Conservation (phyloP, 37 sponge, comb jelly and placozoan genomes). For the Theonella swinhoei region DNA sequence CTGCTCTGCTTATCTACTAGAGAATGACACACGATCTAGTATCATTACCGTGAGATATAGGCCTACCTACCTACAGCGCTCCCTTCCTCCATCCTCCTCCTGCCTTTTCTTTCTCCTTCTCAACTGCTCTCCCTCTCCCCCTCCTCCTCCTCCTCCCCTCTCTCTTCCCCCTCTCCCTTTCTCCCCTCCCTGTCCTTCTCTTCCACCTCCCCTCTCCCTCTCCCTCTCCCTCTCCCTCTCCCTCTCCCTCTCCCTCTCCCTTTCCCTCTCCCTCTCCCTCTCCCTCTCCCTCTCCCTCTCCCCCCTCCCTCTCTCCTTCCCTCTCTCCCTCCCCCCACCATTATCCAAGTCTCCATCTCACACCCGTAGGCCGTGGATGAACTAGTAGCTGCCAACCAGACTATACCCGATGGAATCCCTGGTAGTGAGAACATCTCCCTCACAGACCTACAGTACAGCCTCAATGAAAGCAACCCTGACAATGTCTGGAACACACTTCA, state of each 20-base stretch:
- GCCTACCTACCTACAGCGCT: neutral
- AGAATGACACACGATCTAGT: slow-evolving; percentile 18
- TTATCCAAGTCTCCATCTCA: slow-evolving; percentile 44
- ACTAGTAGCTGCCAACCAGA: no score
- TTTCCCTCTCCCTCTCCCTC: neutral
- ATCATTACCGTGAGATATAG: neutral
- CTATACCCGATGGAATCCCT: no score
- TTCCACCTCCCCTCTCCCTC: neutral
- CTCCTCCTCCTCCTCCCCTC: neutral
- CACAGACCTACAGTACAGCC: no score
- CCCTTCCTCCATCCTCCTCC: neutral
- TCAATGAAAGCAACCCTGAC: no score
- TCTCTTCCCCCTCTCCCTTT: neutral
- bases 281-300: neutral
- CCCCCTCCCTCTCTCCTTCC: neutral
- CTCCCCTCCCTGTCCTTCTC: neutral
- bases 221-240: neutral
- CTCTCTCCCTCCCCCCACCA: slow-evolving; percentile 9
- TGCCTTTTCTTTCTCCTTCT: neutral
- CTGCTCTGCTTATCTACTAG: slow-evolving; percentile 53
- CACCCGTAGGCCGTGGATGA: slow-evolving; percentile 65
- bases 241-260: neutral
- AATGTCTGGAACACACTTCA: no score
- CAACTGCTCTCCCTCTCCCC: neutral
- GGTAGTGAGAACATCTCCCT: no score